Evolutionary conservation across 2,797 vertebrate genomes (phyloP).

Genomic region (Buphagus erythrorhynchus): DNA sequence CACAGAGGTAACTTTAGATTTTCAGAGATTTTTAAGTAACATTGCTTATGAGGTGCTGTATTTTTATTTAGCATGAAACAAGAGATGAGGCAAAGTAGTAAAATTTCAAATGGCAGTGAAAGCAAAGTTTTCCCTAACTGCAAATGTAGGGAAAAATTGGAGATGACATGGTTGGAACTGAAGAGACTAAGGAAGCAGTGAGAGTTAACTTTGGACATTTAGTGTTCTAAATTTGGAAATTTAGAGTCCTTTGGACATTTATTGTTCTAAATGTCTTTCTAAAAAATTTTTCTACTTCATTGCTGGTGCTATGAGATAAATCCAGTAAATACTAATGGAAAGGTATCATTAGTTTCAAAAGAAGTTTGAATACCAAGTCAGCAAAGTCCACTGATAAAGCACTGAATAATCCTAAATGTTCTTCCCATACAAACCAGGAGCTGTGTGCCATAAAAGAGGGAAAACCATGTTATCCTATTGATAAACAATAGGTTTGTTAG

Average conservation of each 20-base stretch:
- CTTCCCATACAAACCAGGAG: neutral
- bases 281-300: neutral
- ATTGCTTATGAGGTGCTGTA: neutral
- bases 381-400: neutral
- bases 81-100: neutral
- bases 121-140: neutral
- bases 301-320: neutral
- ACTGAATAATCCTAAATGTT: neutral
- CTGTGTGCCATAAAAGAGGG: neutral
- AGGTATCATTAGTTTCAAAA: neutral
- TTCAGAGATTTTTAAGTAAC: neutral
- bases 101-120: constrained; percentile 15
- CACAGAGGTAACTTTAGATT: neutral
- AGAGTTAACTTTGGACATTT: neutral
- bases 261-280: neutral
- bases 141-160: neutral
- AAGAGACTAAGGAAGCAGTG: neutral
- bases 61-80: neutral
- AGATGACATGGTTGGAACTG: neutral
- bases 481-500: neutral
- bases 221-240: neutral
- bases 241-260: neutral
- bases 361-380: neutral
- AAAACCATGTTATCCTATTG: neutral
- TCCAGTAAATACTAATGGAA: neutral